phyloP scores from a whole-genome alignment of 1,140 invertebrate genomes.

The Subanguina moxae region DNA sequence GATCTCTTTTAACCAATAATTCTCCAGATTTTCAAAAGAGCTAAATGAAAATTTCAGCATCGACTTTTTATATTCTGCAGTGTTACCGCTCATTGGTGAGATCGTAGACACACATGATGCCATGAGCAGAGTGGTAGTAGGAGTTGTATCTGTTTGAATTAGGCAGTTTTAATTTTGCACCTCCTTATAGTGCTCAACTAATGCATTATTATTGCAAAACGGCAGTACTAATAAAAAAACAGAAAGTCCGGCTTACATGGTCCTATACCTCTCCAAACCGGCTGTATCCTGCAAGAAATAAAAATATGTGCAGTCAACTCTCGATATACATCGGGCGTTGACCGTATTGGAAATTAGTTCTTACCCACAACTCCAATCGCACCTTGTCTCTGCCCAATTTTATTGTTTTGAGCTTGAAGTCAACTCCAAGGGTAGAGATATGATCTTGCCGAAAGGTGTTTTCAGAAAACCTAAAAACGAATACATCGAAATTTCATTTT shows the following conservation, averaged over 20 bases:
- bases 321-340: too few species aligned
- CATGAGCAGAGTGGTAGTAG: constrained; percentile 58
- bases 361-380: constrained; percentile 43
- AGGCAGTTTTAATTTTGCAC: not conserved
- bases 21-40: constrained; percentile 59
- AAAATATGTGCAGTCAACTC: too few species aligned
- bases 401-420: constrained; percentile 59
- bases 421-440: constrained; percentile 56
- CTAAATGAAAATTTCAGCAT: constrained; percentile 33
- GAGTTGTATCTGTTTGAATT: constrained; percentile 57
- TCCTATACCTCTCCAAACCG: constrained; percentile 57
- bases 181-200: too few species aligned
- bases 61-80: not conserved
- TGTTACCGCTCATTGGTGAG: constrained; percentile 32
- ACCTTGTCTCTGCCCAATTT: constrained; percentile 57
- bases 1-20: constrained; percentile 58
- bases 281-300: constrained; percentile 45
- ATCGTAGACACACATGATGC: constrained; percentile 59
- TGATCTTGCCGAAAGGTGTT: constrained; percentile 56
- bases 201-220: too few species aligned
- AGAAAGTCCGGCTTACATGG: not conserved
- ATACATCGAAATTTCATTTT: too few species aligned
- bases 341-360: constrained; percentile 3
- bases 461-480: constrained; percentile 55
- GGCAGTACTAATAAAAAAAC: too few species aligned